Base-by-base conservation (phyloP, 2,888 invertebrate species). In the Lagria hirta region DNA sequence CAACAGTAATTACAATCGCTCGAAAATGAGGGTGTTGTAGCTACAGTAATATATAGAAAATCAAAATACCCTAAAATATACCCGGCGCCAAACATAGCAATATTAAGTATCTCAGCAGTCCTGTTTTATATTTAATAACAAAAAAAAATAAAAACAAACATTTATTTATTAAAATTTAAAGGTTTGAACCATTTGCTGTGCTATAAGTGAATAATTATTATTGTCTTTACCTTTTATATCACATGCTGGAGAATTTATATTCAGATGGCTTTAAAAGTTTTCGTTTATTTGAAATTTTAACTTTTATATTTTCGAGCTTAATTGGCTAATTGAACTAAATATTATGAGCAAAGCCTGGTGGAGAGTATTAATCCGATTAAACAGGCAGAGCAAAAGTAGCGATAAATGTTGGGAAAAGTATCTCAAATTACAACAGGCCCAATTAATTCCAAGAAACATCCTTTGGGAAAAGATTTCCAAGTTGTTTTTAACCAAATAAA, bases 321-420 rank as follows among this genome's bases (percentile, higher is more conserved):
- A 36, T 24, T 35, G 22, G 32, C 34, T 27, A 27, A 21, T 10
- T n/a, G 11, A 41, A 41, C 33, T 40, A 21, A 34, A 28, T 21
- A 35, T 36, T 29, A 36, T 29, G 36, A 43, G 18, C 23, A 17
- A 29, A 43, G 21, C n/a, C 8, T 11, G 14, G n/a, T 23, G 20
- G 21, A 34, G 35, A 8, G 16, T 22, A 43, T 43, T 36, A 43
- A 43, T 36, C 36, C 43, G 36, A 43, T 37, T 43, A 43, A 35
- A 41, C 18, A n/a, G 24, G 14, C 14, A 14, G 28, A 24, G 28
- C 12, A 30, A 35, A 35, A 34, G 27, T 24, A 15, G 32, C 34
- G 36, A 36, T 43, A 20, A 42, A 42, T 28, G 22, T 28, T 17
- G 34, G 16, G 6, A 15, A 42, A 36, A 36, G 36, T 20, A 30